Percentiles rank a stretch among this genome's conserved stretches.
These are phyloP conservation scores for Ophioninae sp. DNA, from an alignment of 2,888 invertebrate species.

Conservation along the genomic window DNA sequence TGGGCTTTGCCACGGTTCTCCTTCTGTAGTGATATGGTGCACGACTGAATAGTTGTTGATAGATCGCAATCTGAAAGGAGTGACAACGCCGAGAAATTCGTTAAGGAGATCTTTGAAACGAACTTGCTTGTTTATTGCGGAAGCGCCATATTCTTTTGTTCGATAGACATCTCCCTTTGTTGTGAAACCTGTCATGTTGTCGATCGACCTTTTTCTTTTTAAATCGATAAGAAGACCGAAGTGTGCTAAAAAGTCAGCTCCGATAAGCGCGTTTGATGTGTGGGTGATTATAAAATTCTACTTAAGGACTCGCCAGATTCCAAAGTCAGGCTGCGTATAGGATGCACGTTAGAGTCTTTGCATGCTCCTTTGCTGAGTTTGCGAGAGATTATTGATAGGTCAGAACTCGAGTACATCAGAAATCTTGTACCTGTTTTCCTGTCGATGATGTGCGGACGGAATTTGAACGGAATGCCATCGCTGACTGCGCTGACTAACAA, in stretches of 20 bases:
- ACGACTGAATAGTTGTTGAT: constrained; percentile 53
- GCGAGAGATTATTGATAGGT: constrained; percentile 38
- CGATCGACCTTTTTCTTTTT: constrained; percentile 22
- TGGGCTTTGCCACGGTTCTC: constrained; percentile 78
- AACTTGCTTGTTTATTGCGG: not conserved
- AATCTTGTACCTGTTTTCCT: constrained; percentile 37
- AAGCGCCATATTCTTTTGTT: constrained; percentile 2
- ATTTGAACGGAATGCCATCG: no score
- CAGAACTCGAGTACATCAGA: constrained; percentile 61
- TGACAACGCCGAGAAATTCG: constrained; percentile 30
- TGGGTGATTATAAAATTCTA: constrained; percentile 57
- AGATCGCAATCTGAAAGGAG: constrained; percentile 31
- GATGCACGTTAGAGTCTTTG: not conserved
- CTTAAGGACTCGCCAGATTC: constrained; percentile 26
- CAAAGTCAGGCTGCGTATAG: constrained; percentile 52
- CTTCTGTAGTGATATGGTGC: constrained; percentile 73
- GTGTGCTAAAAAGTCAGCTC: constrained; percentile 56
- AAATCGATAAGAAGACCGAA: constrained; percentile 56
- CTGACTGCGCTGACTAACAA: constrained; percentile 37
- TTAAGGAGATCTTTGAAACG: constrained; percentile 10
- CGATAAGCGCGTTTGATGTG: constrained; percentile 47
- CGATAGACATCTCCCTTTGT: not conserved
- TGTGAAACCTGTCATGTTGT: constrained; percentile 21
- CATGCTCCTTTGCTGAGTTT: not conserved
- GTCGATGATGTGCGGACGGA: constrained; percentile 55